Percentiles rank a stretch among this genome's conserved stretches.
These are phyloP conservation scores for Sturnus vulgaris DNA, from an alignment of 2,113 vertebrate species.

Conservation along the genomic window DNA sequence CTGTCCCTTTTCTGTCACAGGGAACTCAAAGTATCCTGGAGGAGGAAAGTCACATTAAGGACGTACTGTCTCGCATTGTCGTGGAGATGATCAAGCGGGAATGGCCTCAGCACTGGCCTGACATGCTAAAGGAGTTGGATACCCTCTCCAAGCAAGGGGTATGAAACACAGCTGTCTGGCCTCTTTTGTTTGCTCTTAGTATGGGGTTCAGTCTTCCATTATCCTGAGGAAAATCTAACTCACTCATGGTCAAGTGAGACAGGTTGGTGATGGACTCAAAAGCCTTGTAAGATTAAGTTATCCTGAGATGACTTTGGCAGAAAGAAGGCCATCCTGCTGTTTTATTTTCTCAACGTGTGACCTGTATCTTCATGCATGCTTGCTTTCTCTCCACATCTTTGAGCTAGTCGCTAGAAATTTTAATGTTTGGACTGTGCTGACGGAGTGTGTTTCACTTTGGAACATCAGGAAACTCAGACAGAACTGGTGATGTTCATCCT, in stretches of 20 bases:
- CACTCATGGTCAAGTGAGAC: background rate
- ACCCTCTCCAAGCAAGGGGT: slow-evolving; percentile 88
- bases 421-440: background rate
- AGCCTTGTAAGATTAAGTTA: background rate
- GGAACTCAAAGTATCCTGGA: slow-evolving; percentile 89
- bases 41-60: slow-evolving; percentile 95
- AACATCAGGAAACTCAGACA: slow-evolving; percentile 87
- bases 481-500: slow-evolving; percentile 98
- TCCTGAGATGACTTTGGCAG: background rate
- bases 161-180: slow-evolving; percentile 9
- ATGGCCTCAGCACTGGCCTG: slow-evolving; percentile 97
- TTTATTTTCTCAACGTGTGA: background rate
- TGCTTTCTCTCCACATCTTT: background rate
- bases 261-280: background rate
- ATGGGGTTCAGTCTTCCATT: background rate
- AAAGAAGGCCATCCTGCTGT: background rate
- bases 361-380: background rate
- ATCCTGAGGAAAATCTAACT: background rate
- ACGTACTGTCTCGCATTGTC: slow-evolving; percentile 89
- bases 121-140: slow-evolving; percentile 95
- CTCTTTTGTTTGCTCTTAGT: background rate
- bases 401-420: background rate
- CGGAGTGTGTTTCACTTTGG: slow-evolving; percentile 27
- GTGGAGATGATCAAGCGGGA: slow-evolving; percentile 99
- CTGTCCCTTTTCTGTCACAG: slow-evolving; percentile 59